Conservation (phyloP, 2,113 vertebrate species). For the Pantherophis guttatus region DNA sequence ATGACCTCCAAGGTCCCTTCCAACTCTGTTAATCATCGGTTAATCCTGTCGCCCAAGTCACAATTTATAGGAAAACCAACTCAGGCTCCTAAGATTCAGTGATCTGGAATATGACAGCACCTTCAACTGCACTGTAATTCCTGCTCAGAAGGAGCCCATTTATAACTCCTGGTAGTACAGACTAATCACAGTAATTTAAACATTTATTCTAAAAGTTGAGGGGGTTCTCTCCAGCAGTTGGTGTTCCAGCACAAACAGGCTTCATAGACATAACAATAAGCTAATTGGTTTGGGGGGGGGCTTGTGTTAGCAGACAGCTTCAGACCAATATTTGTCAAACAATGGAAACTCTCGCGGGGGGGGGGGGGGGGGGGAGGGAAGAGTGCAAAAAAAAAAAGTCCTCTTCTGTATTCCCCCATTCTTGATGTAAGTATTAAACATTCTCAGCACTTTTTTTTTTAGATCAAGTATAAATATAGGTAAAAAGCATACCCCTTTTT, state of each 20-base stretch:
- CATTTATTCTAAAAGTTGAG: slow-evolving; percentile 44
- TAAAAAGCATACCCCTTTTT: background rate
- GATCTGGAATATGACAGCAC: background rate
- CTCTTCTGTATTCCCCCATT: slow-evolving; percentile 30
- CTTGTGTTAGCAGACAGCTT: slow-evolving; percentile 60
- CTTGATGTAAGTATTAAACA: slow-evolving; percentile 36
- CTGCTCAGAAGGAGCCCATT: background rate
- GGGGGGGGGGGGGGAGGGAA: background rate
- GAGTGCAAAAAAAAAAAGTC: slow-evolving; percentile 8
- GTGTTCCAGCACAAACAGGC: slow-evolving; percentile 36
- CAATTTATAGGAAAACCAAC: background rate
- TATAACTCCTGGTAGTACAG: slow-evolving; percentile 29
- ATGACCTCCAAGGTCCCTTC: no score
- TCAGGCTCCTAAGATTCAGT: background rate
- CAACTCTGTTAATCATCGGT: background rate
- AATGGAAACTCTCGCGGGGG: slow-evolving; percentile 50
- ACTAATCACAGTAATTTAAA: slow-evolving; percentile 54
- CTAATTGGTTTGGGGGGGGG: slow-evolving; percentile 58
- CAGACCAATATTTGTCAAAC: slow-evolving; percentile 64
- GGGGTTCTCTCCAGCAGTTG: slow-evolving; percentile 23
- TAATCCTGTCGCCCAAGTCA: background rate
- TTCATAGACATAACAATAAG: slow-evolving; percentile 48
- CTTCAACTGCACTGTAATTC: background rate
- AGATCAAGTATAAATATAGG: slow-evolving; percentile 2
- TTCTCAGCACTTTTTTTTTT: slow-evolving; percentile 31